Evolutionary conservation across 2,113 vertebrate genomes (phyloP).

Genomic region (Casuarius casuarius): DNA sequence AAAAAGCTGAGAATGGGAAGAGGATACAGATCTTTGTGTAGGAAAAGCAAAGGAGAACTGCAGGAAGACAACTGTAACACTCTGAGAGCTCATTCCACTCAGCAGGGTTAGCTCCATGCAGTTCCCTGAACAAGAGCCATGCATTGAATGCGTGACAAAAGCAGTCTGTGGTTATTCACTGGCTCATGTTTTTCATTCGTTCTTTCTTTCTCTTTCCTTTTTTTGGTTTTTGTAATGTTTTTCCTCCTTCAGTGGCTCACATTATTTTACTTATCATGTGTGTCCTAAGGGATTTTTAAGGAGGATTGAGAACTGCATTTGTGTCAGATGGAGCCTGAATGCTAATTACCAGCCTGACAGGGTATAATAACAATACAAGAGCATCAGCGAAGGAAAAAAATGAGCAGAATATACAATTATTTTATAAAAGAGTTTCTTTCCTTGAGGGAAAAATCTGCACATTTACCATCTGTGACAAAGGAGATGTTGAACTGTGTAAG

Average conservation of each 20-base stretch:
- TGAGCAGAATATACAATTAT: constrained; percentile 75
- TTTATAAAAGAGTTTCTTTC: constrained; percentile 75
- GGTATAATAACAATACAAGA: constrained; percentile 72
- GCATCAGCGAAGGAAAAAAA: constrained; percentile 67
- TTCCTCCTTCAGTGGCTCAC: background rate
- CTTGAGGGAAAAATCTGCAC: constrained; percentile 73
- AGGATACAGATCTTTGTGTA: background rate
- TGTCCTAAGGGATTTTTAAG: constrained; percentile 61
- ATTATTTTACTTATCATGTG: constrained; percentile 42
- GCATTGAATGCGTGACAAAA: background rate
- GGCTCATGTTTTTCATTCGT: background rate
- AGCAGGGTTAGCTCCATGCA: constrained; percentile 7
- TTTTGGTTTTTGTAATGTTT: background rate
- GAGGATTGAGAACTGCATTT: constrained; percentile 61
- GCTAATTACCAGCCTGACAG: constrained; percentile 75
- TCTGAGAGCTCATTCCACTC: background rate
- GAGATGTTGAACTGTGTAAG: constrained; percentile 66
- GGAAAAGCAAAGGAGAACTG: background rate
- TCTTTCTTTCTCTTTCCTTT: background rate
- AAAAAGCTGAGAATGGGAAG: background rate
- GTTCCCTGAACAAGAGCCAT: constrained; percentile 22
- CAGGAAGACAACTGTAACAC: background rate
- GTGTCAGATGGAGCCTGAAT: constrained; percentile 64
- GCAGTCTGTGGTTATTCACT: background rate
- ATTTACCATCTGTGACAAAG: constrained; percentile 76